Conservation (phyloP, 2,888 invertebrate species). For the Polia nebulosa region DNA sequence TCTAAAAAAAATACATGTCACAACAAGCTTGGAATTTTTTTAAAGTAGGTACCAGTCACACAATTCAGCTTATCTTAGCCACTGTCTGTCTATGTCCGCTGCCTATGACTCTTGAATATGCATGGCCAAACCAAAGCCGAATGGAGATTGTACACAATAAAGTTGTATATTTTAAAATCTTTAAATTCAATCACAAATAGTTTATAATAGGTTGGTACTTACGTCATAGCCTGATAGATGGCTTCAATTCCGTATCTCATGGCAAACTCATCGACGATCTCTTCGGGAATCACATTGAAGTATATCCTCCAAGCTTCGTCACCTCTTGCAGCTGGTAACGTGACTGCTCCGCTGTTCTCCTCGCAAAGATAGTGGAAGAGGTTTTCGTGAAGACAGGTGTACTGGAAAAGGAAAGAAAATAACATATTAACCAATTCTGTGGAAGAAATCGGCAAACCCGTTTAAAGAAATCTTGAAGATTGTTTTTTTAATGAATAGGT, state of each 20-base stretch:
- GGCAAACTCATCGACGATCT: slow-evolving; percentile 99
- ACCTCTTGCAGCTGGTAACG: slow-evolving; percentile 97
- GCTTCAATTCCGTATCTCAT: slow-evolving; percentile 99
- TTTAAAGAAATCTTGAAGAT: neutral
- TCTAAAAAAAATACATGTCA: neutral
- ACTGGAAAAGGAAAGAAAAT: slow-evolving; percentile 82
- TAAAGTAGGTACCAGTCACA: too few relatives aligned
- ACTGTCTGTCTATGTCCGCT: too few relatives aligned
- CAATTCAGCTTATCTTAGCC: too few relatives aligned
- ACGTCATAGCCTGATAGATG: slow-evolving; percentile 99
- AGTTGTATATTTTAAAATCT: neutral
- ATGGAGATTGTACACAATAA: neutral
- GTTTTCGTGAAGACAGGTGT: slow-evolving; percentile 99
- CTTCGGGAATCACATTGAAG: slow-evolving; percentile 99
- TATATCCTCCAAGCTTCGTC: slow-evolving; percentile 99
- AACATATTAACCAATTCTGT: neutral
- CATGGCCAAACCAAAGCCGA: neutral
- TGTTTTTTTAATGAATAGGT: neutral
- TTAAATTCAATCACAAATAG: neutral
- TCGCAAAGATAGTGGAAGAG: slow-evolving; percentile 99
- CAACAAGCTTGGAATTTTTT: neutral
- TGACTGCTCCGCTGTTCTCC: slow-evolving; percentile 97
- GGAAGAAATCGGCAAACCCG: neutral
- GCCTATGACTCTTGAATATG: neutral
- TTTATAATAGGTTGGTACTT: slow-evolving; percentile 82